Base-by-base conservation (phyloP, 2,888 invertebrate species). In the Drosophila quasianomalipes region DNA sequence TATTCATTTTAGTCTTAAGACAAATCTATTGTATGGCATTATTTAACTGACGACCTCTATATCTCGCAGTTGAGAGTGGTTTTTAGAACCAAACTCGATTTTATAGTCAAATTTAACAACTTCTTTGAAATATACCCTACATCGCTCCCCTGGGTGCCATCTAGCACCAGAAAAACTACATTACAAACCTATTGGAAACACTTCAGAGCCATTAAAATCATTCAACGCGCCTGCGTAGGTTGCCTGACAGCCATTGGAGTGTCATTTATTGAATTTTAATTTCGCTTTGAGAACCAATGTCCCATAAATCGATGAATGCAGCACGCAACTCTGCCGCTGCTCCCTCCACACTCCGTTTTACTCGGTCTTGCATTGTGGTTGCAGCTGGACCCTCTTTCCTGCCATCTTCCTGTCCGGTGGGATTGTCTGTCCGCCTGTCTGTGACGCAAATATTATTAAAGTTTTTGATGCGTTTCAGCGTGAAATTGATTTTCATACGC, bases 401-500 rank as follows among this genome's bases (percentile, higher is more conserved):
- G 59, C 57, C 70, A 62, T 70, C 79, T 49, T 64, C 37, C 75
- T 59, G 51, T 76, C 76, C 76, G 62, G 63, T 55, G 47, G 30
- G 26, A 16, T 39, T 30, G 57, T 52, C 69, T 28, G 37, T 51
- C 62, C 7, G 39, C 26, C 51, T 30, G 57, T 60, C 82, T 76
- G 89, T 79, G 80, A 84, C 89, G 89, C 89, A 85, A 90, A 90
- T 87, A 90, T 90, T 90, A 87, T 87, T 87, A 90, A 87, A 90
- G 91, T 87, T 90, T 90, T 90, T 90, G 87, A 85, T 89, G 88
- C 87, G 85, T 79, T 90, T 90, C 91, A 85, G 89, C 91, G 88
- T 88, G 85, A 88, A 88, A 88, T 88, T 88, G 91, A 90, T 90
- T 88, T 88, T 88, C 91, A 89, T 88, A 85, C 91, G 87, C 91